Base-by-base conservation (phyloP, 2,113 vertebrate species). In the Chlorocebus sabaeus region DNA sequence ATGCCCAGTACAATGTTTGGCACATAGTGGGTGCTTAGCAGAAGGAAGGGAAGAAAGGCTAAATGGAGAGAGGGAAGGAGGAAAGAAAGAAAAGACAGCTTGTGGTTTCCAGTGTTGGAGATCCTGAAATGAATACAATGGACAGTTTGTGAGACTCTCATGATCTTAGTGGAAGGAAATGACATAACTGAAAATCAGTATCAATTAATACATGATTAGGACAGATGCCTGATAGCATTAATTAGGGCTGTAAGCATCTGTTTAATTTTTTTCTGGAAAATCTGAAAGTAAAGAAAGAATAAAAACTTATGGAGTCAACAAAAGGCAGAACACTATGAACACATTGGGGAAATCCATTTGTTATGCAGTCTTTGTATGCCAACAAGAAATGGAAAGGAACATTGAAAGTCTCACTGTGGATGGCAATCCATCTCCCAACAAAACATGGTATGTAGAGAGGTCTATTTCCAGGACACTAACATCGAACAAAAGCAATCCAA, bases 391-490 rank as follows among this genome's bases (percentile, higher is more conserved):
- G 2, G n/a, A 61, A 61, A 97, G 55, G 81, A 73, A 61, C 35
- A 2, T 1, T 6, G 35, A 27, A 76, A 50, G n/a, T 59, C 61
- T 97, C 89, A 93, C 85, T 89, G 90, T 52, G 93, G 96, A 96
- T 67, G 94, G 94, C 95, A 96, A 38, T 96, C 70, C 87, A 79
- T 82, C 89, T 85, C 61, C 1, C 8, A 91, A 91, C 59, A 72
- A 76, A 96, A 93, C 55, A 48, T 27, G 67, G 59, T 59, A 45
- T 6, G 86, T 2, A 0, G 59, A 84, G 59, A 89, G 52, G 43
- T 79, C 67, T 2, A 1, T 82, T 90, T 93, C 85, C 16, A 94
- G 88, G 40, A 87, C 32, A 32, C 18, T 75, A 48, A 89, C 61
- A 79, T 82, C 81, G 61, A 50, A 48, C 45, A 59, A 95, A 83